These are phyloP conservation scores for Pavo muticus DNA, from an alignment of 2,113 vertebrate species.

Conservation along the genomic window DNA sequence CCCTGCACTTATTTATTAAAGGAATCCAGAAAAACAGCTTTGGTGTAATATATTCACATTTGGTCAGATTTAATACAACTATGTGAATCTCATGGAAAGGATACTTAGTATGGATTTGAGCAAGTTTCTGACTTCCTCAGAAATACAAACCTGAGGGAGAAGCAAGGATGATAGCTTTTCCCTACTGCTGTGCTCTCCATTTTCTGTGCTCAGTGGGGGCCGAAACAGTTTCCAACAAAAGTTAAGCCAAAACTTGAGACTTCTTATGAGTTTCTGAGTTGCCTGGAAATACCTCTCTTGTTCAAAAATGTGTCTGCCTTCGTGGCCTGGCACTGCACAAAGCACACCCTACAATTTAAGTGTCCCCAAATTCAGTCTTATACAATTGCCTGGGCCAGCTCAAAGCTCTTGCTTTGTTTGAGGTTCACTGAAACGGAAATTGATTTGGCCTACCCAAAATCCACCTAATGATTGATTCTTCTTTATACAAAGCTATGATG, in stretches of 20 bases:
- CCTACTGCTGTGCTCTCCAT: neutral
- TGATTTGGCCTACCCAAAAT: neutral
- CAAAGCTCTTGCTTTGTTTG: neutral
- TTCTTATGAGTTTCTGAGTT: neutral
- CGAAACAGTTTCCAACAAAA: neutral
- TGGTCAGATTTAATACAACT: neutral
- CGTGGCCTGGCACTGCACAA: neutral
- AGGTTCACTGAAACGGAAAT: neutral
- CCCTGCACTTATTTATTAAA: neutral
- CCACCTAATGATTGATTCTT: neutral
- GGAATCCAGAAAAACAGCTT: neutral
- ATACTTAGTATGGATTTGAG: neutral
- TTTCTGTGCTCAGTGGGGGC: neutral
- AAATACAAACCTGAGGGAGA: neutral
- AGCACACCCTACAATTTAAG: accelerated
- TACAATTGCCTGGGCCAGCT: neutral
- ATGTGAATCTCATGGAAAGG: constrained; percentile 2
- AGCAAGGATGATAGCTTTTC: neutral
- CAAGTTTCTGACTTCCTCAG: neutral
- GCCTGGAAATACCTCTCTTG: neutral
- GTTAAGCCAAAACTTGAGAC: neutral
- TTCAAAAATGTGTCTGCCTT: neutral
- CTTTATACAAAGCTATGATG: neutral
- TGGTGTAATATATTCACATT: neutral
- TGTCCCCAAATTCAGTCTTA: neutral